These are phyloP conservation scores for Nymphalis polychloros DNA, from an alignment of 2,888 invertebrate species.

Conservation along the genomic window DNA sequence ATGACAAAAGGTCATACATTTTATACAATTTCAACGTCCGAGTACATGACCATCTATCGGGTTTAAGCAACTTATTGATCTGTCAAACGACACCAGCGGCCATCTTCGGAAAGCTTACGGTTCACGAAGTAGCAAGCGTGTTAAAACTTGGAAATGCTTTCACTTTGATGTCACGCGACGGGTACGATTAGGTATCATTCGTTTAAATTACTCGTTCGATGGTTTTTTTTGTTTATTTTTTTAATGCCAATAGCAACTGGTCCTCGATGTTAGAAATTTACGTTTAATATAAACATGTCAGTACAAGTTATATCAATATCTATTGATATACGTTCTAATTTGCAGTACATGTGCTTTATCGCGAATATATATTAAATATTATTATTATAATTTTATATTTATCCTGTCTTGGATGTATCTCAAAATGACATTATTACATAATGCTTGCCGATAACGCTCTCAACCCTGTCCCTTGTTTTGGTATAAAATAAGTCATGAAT, in stretches of 20 bases:
- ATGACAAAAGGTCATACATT: not conserved
- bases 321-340: not conserved
- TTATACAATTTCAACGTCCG: not conserved
- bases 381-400: not conserved
- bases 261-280: too few species aligned
- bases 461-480: not conserved
- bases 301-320: too few species aligned
- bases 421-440: not conserved
- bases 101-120: constrained; percentile 40
- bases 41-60: constrained; percentile 2
- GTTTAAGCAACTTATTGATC: constrained; percentile 39
- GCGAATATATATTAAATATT: not conserved
- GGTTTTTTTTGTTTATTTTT: not conserved
- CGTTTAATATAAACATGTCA: too few species aligned
- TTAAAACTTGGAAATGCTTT: constrained; percentile 28
- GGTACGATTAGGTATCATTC: constrained; percentile 4
- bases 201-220: not conserved
- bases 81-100: constrained; percentile 40
- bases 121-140: constrained; percentile 37
- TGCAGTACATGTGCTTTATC: not conserved
- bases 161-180: constrained; percentile 26
- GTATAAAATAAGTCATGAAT: not conserved
- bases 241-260: too few species aligned
- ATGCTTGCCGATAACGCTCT: not conserved
- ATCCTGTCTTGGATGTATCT: not conserved